Base-by-base conservation (phyloP, 2,113 vertebrate genomes). In the Actenoides lindsayi region DNA sequence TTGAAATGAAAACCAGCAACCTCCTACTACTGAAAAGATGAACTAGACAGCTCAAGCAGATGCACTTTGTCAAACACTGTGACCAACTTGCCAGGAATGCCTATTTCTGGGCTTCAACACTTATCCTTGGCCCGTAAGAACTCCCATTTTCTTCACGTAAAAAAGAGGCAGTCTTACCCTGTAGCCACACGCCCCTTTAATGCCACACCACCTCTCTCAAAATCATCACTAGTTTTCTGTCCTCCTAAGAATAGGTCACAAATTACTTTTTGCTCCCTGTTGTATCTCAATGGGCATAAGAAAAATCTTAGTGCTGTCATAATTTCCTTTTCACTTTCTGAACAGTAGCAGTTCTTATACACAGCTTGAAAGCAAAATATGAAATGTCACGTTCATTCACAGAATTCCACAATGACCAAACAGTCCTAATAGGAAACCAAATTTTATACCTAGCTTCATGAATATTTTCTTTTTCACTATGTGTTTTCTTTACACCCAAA, bases 1-100 rank as follows among this genome's bases (percentile, higher is more conserved):
- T 62, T 74, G 51, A 88, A 75, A 95, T 63, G 35, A 93, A 80
- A 93, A 93, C 39, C 60, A 60, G 48, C 62, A 48, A 13, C 33
- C 33, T 78, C 42, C 60, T 74, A 46, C 42, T 31, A n/a, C 33
- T 28, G 30, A 64, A 85, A 83, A 78, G 76, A 86, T n/a, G 51
- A 93, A 73, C 13, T 13, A 48, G 42, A 83, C 13, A 68, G 53
- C 33, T 87, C 48, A 15, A 63, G n/a, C 9, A 81, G 75, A 17
- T 35, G 35, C 18, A 1, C 1, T 81, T 94, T 63, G 68, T 70
- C 41, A 81, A 91, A 50, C 4, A 35, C 28, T 68, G 53, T 71
- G 46, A 83, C 24, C 51, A 70, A 1, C 16, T 54, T 77, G 13
- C 65, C 46, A 71, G 56, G 70, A 86, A 54, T 42, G 42, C 4